Evolutionary conservation across 2,797 vertebrate genomes (phyloP).

Genomic region (Scyliorhinus canicula): DNA sequence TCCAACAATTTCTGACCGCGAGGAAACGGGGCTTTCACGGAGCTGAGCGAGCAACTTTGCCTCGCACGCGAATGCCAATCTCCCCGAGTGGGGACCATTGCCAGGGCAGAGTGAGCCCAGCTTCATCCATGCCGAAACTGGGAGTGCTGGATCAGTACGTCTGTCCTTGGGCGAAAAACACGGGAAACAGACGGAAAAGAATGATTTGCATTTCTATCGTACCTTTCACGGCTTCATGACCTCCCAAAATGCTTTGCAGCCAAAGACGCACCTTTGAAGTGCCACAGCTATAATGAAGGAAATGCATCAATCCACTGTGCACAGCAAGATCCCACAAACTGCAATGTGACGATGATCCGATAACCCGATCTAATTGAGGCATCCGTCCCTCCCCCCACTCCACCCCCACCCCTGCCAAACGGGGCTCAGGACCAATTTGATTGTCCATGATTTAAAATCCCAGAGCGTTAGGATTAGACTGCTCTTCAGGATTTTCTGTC

Average conservation of each 20-base stretch:
- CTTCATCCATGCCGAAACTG: neutral
- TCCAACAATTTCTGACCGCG: neutral
- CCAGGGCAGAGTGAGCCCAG: neutral
- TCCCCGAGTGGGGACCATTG: neutral
- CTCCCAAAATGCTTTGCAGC: neutral
- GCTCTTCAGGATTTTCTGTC: neutral
- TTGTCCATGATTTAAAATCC: neutral
- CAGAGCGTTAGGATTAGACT: neutral
- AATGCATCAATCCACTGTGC: neutral
- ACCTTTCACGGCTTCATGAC: neutral
- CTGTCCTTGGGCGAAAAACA: neutral
- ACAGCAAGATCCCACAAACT: neutral
- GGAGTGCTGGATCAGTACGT: neutral
- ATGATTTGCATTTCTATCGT: neutral
- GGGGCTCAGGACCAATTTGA: too few species aligned
- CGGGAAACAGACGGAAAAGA: neutral
- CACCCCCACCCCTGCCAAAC: neutral
- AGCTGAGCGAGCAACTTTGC: neutral
- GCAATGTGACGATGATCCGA: neutral
- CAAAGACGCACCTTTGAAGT: too few species aligned
- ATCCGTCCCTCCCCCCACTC: neutral
- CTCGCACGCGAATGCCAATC: neutral
- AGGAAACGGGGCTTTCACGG: neutral
- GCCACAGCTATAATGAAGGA: neutral
- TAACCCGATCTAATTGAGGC: neutral